Base-by-base conservation (phyloP, 2,113 vertebrate genomes). In the Chionomys nivalis region DNA sequence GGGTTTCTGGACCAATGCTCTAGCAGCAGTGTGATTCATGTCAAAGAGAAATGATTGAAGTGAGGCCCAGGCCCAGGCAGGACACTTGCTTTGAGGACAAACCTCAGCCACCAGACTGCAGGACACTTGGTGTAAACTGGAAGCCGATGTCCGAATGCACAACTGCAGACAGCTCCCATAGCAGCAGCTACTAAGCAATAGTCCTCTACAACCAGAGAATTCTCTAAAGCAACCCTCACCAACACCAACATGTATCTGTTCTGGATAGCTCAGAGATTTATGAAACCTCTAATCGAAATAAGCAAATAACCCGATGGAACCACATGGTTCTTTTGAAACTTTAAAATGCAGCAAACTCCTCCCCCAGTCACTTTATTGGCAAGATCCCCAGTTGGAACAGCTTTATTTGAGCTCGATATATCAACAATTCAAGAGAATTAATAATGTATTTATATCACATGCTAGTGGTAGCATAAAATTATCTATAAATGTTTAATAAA, bases 401-500 rank as follows among this genome's bases (percentile, higher is more conserved):
- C 68, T 96, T 97, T 81, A 94, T 97, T 96, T 97, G 97, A 97
- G 96, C 91, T 88, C 95, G 90, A 81, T 96, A 97, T 97, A 97
- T 95, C 91, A 98, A 93, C 97, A 97, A 98, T 98, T 98, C 98
- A 97, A 58, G 73, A 93, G 96, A 96, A 99, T 98, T 98, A 98
- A 98, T 98, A 98, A 98, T 99, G 95, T 63, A 99, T 99, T 98
- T 98, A 96, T 98, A 98, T 98, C 97, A 98, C 96, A 98, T 76
- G 94, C 97, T 89, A 96, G 94, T 97, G 97, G 98, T 98, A 98
- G 98, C 97, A 98, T 97, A 98, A 98, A 99, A 98, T 98, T 98
- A 98, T 98, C 98, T 97, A 98, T 98, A 98, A 98, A 99, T 98
- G 98, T 98, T 99, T 98, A 98, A 99, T 98, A 99, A 98, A 98